Conservation (phyloP, 2,797 vertebrate species). For the Meriones psammophilus region DNA sequence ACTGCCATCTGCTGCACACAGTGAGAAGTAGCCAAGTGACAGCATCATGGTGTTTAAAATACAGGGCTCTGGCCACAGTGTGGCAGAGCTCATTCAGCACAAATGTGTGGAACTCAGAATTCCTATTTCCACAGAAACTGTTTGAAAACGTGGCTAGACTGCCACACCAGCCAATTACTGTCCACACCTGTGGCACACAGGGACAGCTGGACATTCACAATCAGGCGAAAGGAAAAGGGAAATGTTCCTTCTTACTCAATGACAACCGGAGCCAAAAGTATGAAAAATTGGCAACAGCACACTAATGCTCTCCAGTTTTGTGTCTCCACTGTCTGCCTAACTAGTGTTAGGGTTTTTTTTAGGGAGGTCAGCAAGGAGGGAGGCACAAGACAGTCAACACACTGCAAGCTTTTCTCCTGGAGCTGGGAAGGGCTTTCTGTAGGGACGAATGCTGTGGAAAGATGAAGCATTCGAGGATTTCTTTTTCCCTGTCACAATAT, state of each 20-base stretch:
- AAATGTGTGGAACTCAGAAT: conserved; percentile 8
- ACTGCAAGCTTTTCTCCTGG: background rate
- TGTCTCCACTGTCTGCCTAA: background rate
- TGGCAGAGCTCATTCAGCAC: background rate
- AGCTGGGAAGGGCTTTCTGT: background rate
- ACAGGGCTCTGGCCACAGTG: background rate
- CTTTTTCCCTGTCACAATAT: background rate
- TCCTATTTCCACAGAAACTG: background rate
- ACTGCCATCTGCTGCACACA: conserved; percentile 61
- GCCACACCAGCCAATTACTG: background rate
- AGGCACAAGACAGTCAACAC: background rate
- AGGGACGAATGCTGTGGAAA: background rate
- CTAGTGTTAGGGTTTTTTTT: background rate
- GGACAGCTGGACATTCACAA: background rate
- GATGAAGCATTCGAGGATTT: background rate
- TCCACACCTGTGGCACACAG: background rate
- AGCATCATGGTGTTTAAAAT: background rate
- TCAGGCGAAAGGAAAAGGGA: background rate
- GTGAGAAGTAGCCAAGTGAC: conserved; percentile 30
- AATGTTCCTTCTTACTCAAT: background rate
- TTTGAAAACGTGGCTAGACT: background rate
- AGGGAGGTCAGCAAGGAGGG: background rate
- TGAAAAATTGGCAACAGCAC: too few species aligned
- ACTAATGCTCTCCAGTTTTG: background rate
- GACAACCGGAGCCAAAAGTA: background rate